phyloP scores from a whole-genome alignment of 2,113 vertebrate species.

The Chamaea fasciata region DNA sequence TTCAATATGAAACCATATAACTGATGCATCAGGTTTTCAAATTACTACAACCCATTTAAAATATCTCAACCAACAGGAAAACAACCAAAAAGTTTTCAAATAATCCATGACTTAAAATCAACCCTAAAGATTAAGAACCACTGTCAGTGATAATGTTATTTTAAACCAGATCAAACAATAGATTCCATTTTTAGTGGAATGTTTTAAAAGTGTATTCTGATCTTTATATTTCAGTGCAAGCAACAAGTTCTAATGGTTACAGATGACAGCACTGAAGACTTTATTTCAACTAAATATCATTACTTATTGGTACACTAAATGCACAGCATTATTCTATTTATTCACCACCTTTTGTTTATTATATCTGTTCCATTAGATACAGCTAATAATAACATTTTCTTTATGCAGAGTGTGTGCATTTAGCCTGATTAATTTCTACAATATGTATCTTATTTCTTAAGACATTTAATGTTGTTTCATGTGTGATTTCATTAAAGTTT shows the following conservation, averaged over 20 bases:
- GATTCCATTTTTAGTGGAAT: background rate
- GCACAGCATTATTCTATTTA: background rate
- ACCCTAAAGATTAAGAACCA: background rate
- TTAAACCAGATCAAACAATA: background rate
- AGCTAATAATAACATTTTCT: background rate
- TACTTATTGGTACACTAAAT: background rate
- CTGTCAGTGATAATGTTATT: background rate
- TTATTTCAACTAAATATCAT: background rate
- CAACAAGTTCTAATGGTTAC: background rate
- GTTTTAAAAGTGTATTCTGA: background rate
- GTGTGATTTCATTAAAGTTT: background rate
- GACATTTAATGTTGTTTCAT: background rate
- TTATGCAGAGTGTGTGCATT: background rate
- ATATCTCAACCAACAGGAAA: background rate
- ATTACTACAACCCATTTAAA: background rate
- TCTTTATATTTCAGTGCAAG: background rate
- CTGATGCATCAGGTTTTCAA: background rate
- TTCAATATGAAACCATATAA: background rate
- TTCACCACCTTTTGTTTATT: background rate
- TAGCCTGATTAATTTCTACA: background rate
- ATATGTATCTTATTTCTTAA: background rate
- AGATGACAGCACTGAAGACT: background rate
- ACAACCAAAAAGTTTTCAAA: background rate
- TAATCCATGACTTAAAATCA: background rate
- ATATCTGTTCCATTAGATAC: background rate